Conservation (phyloP, 2,888 invertebrate species). For the Eristalis arbustorum region DNA sequence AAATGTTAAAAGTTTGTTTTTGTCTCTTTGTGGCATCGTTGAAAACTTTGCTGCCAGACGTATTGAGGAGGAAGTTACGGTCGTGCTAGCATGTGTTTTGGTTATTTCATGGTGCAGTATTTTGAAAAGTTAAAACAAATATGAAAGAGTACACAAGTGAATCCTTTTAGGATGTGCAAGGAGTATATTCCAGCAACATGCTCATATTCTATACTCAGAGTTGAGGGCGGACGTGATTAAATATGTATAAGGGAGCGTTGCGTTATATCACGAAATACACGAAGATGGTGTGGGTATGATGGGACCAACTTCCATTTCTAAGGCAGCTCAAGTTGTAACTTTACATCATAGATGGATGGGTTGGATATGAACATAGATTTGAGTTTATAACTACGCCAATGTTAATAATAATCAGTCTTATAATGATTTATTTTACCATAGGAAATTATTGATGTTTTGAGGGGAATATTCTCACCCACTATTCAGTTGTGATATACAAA, state of each 20-base stretch:
- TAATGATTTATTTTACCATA: too few relatives aligned
- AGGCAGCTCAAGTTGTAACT: too few relatives aligned
- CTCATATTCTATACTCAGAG: slow-evolving; percentile 2
- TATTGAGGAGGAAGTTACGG: background rate
- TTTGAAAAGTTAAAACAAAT: slow-evolving; percentile 44
- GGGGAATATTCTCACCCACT: too few relatives aligned
- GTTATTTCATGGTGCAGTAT: slow-evolving; percentile 19
- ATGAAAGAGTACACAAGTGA: slow-evolving; percentile 18
- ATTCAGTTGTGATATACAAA: too few relatives aligned
- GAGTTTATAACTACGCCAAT: too few relatives aligned
- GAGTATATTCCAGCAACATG: slow-evolving; percentile 27
- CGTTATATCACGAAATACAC: background rate
- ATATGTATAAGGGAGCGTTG: slow-evolving; percentile 28
- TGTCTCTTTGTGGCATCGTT: background rate
- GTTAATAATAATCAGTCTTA: too few relatives aligned
- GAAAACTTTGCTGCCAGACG: background rate
- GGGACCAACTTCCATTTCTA: too few relatives aligned
- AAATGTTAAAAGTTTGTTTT: background rate
- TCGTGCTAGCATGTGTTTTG: background rate
- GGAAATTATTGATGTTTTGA: too few relatives aligned
- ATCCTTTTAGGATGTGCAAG: slow-evolving; percentile 1
- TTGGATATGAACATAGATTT: background rate
- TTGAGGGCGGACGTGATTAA: slow-evolving; percentile 24
- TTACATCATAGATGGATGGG: background rate
- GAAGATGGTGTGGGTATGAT: background rate